Conservation (phyloP, 2,113 vertebrate genomes). For the Albula goreensis region DNA sequence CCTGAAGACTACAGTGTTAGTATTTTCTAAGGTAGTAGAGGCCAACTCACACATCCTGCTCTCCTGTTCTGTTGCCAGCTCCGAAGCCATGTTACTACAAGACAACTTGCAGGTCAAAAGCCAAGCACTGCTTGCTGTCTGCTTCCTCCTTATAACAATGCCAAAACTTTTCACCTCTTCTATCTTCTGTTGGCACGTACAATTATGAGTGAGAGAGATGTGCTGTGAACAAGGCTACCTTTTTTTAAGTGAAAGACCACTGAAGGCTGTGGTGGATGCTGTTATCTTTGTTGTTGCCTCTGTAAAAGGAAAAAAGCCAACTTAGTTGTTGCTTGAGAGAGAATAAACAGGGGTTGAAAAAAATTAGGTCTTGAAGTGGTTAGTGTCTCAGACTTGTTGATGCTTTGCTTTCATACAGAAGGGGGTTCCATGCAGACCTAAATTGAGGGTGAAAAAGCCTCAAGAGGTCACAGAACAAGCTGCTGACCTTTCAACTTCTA, state of each 20-base stretch:
- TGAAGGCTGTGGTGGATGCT: not conserved
- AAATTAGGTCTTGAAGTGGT: not conserved
- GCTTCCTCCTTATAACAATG: not conserved
- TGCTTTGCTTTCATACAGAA: not conserved
- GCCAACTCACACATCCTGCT: not conserved
- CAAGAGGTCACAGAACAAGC: too few relatives aligned
- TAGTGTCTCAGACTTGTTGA: not conserved
- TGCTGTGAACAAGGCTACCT: slow-evolving; percentile 1
- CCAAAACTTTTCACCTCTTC: not conserved
- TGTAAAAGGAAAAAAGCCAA: not conserved
- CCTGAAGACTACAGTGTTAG: slow-evolving; percentile 33
- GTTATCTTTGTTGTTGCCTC: not conserved
- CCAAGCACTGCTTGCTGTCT: not conserved
- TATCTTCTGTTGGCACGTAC: not conserved
- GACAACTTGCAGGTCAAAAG: too few relatives aligned
- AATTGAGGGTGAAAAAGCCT: too few relatives aligned
- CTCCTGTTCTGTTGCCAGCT: not conserved
- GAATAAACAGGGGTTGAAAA: not conserved
- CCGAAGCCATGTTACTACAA: not conserved
- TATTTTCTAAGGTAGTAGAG: slow-evolving; percentile 38
- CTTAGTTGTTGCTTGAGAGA: not conserved
- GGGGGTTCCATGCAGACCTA: not conserved
- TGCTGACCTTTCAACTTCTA: too few relatives aligned
- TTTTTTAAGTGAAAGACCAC: not conserved
- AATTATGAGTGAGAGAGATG: not conserved